These are phyloP conservation scores for Halictus ligatus DNA, from an alignment of 2,888 invertebrate genomes.

Conservation along the genomic window DNA sequence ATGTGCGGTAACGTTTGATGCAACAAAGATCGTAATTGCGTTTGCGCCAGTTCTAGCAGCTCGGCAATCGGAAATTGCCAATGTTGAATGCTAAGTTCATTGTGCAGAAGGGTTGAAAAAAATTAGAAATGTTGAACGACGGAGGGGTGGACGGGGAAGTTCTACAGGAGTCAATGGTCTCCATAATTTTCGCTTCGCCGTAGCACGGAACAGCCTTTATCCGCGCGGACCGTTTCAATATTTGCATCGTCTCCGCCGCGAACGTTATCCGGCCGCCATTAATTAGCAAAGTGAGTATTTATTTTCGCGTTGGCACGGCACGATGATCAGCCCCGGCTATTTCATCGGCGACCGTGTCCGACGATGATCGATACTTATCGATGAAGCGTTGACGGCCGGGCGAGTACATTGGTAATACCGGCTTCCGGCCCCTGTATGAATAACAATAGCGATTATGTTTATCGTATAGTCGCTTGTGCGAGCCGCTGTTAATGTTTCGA, in stretches of 20 bases:
- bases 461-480: background rate
- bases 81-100: background rate
- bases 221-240: constrained; percentile 27
- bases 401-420: constrained; percentile 3
- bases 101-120: background rate
- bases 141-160: too few relatives aligned
- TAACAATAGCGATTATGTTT: constrained; percentile 8
- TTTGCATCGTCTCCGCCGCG: constrained; percentile 26
- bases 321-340: background rate
- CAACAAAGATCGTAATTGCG: background rate
- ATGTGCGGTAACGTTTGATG: background rate
- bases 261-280: constrained; percentile 25
- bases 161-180: background rate
- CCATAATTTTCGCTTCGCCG: background rate
- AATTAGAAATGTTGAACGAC: background rate
- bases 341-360: background rate
- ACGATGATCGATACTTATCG: constrained; percentile 12
- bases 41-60: background rate
- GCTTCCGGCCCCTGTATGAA: background rate
- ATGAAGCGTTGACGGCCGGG: background rate
- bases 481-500: background rate
- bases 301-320: constrained; percentile 22
- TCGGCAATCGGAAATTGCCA: background rate
- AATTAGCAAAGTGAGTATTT: constrained; percentile 51
- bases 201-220: background rate